These are phyloP conservation scores for Gymnogyps californianus DNA, from an alignment of 2,113 vertebrate genomes.

Conservation along the genomic window DNA sequence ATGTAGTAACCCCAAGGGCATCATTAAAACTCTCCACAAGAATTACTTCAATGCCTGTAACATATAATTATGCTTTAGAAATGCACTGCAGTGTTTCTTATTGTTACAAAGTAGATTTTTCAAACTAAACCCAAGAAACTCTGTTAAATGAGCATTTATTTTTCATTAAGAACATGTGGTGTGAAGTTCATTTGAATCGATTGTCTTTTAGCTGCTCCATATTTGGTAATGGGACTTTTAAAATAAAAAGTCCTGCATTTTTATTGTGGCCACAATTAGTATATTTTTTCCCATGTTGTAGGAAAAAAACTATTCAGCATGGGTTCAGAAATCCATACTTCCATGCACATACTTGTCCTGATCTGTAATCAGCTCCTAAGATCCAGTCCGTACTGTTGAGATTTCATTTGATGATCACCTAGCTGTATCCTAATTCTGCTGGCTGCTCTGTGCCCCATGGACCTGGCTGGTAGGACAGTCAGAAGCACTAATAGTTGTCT, in stretches of 20 bases:
- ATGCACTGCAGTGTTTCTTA: neutral
- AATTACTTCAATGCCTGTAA: neutral
- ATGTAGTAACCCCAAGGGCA: neutral
- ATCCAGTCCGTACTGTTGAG: neutral
- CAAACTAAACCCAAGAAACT: neutral
- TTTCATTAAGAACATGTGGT: neutral
- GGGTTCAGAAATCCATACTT: neutral
- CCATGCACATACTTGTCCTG: neutral
- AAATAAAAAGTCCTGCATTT: neutral
- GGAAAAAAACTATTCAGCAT: neutral
- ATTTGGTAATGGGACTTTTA: neutral
- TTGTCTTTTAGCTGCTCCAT: neutral
- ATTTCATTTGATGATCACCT: neutral
- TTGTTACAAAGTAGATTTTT: neutral
- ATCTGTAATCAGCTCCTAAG: neutral
- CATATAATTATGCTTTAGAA: neutral
- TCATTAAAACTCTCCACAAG: slow-evolving; percentile 16
- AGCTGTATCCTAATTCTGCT: neutral
- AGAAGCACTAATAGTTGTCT: neutral
- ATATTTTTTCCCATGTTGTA: neutral
- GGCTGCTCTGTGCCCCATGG: neutral
- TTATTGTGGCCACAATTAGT: neutral
- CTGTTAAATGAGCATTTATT: neutral
- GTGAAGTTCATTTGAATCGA: neutral
- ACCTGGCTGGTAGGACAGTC: neutral